phyloP scores from a whole-genome alignment of 2,113 vertebrate species.

The Poeciliopsis prolifica region DNA sequence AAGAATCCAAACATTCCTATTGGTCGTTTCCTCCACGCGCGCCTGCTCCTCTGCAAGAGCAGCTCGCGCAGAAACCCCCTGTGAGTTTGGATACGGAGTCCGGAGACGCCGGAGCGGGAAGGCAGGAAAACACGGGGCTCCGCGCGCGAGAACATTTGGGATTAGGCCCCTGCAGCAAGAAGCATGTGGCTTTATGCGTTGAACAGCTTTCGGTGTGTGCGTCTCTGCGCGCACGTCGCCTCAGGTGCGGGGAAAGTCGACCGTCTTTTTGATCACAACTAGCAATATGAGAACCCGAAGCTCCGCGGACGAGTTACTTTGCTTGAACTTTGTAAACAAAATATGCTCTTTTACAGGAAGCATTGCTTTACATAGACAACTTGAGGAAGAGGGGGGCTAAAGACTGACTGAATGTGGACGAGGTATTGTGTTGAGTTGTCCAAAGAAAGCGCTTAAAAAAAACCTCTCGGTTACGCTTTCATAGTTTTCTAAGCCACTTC shows the following conservation, averaged over 20 bases:
- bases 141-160: conserved; percentile 29
- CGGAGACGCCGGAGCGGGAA: conserved; percentile 43
- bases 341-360: conserved; percentile 1
- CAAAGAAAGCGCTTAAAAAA: not conserved
- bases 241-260: not conserved
- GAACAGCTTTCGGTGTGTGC: conserved; percentile 15
- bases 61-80: conserved; percentile 9
- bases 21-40: conserved; percentile 5
- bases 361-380: not conserved
- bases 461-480: not conserved
- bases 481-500: not conserved
- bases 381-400: not conserved
- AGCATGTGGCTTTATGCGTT: conserved; percentile 16
- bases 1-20: not conserved
- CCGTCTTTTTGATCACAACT: not conserved
- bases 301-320: conserved; percentile 8
- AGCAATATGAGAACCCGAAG: not conserved
- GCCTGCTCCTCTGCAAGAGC: not conserved
- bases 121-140: conserved; percentile 68
- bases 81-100: conserved; percentile 27
- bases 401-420: not conserved
- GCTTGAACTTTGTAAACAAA: conserved; percentile 45
- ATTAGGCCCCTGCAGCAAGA: conserved; percentile 56
- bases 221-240: not conserved
- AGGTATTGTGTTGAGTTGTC: not conserved